phyloP scores from a whole-genome alignment of 2,888 invertebrate species.

The Parapristionchus giblindavisi region DNA sequence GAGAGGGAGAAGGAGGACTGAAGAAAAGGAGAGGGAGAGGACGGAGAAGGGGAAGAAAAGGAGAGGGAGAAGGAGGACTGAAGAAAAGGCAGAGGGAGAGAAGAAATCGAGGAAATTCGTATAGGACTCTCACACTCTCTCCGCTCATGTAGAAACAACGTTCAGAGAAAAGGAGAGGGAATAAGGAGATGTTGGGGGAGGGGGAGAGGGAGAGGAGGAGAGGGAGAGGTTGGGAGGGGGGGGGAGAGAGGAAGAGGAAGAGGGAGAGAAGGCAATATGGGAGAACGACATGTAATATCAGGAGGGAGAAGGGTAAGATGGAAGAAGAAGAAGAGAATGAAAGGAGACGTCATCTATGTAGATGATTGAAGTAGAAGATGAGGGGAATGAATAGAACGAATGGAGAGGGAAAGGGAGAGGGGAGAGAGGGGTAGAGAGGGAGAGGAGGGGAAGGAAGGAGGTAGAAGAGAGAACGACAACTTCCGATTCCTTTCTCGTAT shows the following conservation, averaged over 20 bases:
- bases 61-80: conserved; percentile 4
- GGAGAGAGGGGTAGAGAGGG: neutral
- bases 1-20: neutral
- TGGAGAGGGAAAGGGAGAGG: conserved; percentile 12
- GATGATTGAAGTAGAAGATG: conserved; percentile 11
- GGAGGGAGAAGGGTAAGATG: conserved; percentile 13
- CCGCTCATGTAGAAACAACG: no score
- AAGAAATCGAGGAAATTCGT: no score
- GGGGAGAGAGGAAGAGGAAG: neutral
- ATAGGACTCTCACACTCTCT: no score
- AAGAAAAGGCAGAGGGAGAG: conserved; percentile 4
- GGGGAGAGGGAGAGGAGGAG: neutral
- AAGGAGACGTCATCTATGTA: no score
- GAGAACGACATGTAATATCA: conserved; percentile 3
- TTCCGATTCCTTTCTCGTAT: conserved; percentile 12
- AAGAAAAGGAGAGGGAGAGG: neutral
- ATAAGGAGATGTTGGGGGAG: no score
- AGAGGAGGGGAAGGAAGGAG: neutral
- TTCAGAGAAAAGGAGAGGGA: no score
- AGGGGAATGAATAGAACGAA: neutral
- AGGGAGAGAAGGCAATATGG: neutral
- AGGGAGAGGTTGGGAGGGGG: conserved; percentile 16
- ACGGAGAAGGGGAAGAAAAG: neutral
- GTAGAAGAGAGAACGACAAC: neutral
- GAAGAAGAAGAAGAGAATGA: conserved; percentile 17